Percentiles rank a stretch among this genome's conserved stretches.
phyloP scores from a whole-genome alignment of 2,888 invertebrate genomes.

The Papilio protenor region DNA sequence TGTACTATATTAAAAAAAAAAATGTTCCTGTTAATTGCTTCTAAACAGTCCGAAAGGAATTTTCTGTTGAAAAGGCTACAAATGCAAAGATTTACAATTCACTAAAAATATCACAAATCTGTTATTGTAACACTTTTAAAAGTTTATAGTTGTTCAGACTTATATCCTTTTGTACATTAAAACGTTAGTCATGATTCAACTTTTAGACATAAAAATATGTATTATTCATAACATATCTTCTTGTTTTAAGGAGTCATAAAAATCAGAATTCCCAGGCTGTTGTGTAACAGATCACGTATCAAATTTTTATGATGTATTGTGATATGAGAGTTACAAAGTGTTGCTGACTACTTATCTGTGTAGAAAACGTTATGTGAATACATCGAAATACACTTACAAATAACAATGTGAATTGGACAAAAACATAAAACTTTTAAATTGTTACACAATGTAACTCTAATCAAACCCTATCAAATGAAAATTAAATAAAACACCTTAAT shows the following conservation, averaged over 20 bases:
- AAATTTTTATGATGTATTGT: slow-evolving; percentile 11
- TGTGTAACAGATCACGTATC: slow-evolving; percentile 23
- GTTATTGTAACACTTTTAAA: no score
- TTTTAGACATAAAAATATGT: slow-evolving; percentile 11
- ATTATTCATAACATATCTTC: slow-evolving; percentile 23
- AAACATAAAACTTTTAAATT: no score
- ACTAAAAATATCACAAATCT: no score
- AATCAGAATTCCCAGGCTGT: slow-evolving; percentile 20
- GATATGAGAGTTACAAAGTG: neutral
- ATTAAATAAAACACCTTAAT: slow-evolving; percentile 17
- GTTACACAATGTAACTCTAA: neutral
- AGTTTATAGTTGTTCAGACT: no score
- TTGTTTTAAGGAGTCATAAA: slow-evolving; percentile 28
- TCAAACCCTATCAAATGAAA: slow-evolving; percentile 16
- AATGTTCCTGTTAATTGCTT: no score
- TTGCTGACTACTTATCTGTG: neutral
- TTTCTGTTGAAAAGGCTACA: no score
- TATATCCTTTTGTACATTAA: neutral
- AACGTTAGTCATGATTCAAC: slow-evolving; percentile 6
- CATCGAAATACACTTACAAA: neutral
- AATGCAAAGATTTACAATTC: no score
- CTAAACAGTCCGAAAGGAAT: no score
- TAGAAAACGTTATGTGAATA: neutral
- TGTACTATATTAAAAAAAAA: no score
- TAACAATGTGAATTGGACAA: no score